These are phyloP conservation scores for Desmodus rotundus DNA, from an alignment of 2,113 vertebrate genomes.

Conservation along the genomic window DNA sequence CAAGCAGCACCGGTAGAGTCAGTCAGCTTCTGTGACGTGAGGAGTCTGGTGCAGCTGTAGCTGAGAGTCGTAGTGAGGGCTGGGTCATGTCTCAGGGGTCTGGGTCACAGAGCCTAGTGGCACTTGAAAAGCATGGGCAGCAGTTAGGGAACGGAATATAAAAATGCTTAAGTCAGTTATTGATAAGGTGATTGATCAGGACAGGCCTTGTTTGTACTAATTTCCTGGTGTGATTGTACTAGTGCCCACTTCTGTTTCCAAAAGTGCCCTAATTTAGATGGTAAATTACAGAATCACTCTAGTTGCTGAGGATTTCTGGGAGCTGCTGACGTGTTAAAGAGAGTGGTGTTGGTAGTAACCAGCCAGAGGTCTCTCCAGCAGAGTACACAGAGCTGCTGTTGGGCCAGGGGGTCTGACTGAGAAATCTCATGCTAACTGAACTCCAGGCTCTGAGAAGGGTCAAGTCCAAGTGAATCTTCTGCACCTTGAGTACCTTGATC, in stretches of 20 bases:
- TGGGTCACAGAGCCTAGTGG: neutral
- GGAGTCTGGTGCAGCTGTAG: neutral
- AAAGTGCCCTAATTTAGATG: neutral
- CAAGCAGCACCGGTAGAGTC: neutral
- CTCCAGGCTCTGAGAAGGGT: neutral
- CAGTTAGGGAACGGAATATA: neutral
- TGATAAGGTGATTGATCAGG: neutral
- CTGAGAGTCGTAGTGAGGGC: neutral
- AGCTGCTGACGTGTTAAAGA: neutral
- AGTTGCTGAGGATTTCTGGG: neutral
- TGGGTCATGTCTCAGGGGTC: rapidly evolving
- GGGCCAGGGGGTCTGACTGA: neutral
- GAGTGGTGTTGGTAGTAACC: neutral
- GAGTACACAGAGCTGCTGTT: rapidly evolving
- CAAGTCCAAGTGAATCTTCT: neutral
- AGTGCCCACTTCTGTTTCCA: neutral
- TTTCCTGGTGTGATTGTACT: neutral
- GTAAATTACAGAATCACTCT: neutral
- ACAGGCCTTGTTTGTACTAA: rapidly evolving
- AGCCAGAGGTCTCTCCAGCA: neutral
- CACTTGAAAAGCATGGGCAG: neutral
- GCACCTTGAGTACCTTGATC: neutral
- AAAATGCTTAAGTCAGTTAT: neutral
- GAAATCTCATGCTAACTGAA: neutral
- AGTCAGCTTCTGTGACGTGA: neutral